Percentiles rank a stretch among this genome's conserved stretches.
phyloP scores from a whole-genome alignment of 1,140 invertebrate species.

The Chironomus tepperi region DNA sequence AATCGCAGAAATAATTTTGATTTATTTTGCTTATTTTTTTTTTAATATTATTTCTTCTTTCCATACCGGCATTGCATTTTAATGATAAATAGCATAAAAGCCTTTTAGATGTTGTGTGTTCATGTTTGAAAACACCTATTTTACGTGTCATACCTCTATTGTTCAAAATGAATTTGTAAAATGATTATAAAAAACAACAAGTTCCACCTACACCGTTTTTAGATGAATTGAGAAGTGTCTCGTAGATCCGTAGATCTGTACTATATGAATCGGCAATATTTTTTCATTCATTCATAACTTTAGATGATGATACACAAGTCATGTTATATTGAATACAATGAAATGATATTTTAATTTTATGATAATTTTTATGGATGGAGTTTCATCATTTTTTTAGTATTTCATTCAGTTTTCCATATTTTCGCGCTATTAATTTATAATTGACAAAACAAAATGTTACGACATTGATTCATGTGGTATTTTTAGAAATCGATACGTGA shows the following conservation, averaged over 20 bases:
- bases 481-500: conserved; percentile 2
- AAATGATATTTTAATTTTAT: conserved; percentile 24
- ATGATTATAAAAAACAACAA: conserved; percentile 23
- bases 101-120: conserved; percentile 20
- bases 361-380: conserved; percentile 20
- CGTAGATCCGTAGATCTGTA: neutral
- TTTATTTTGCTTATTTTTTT: neutral
- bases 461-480: neutral
- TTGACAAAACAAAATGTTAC: conserved; percentile 14
- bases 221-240: neutral
- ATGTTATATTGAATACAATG: conserved; percentile 8
- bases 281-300: neutral
- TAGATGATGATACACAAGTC: neutral
- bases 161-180: conserved; percentile 21
- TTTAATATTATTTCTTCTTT: neutral
- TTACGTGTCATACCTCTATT: conserved; percentile 19
- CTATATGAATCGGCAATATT: conserved; percentile 1
- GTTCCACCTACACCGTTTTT: conserved; percentile 18
- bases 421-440: conserved; percentile 6
- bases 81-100: conserved; percentile 22
- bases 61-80: neutral
- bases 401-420: too few species aligned
- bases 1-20: too few species aligned
- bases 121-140: conserved; percentile 22
- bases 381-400: neutral